phyloP scores from a whole-genome alignment of 2,888 invertebrate species.

The Endotricha flammealis region DNA sequence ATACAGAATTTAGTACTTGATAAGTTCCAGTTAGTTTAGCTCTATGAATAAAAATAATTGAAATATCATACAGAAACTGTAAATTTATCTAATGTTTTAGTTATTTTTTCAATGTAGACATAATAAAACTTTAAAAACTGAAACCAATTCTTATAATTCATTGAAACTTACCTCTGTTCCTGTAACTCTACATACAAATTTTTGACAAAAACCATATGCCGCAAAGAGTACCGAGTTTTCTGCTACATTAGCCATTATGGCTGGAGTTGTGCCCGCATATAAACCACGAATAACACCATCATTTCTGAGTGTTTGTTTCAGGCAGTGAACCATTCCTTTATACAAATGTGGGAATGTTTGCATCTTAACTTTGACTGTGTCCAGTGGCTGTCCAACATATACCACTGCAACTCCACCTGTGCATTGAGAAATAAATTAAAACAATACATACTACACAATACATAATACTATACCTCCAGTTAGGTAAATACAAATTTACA shows the following conservation, averaged over 20 bases:
- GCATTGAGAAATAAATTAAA: background rate
- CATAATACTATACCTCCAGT: too few relatives aligned
- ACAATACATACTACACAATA: too few relatives aligned
- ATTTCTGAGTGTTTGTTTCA: conserved; percentile 86
- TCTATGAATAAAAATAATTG: too few relatives aligned
- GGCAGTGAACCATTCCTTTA: conserved; percentile 90
- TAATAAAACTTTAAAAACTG: too few relatives aligned
- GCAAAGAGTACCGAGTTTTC: conserved; percentile 99
- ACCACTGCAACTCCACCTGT: conserved; percentile 95
- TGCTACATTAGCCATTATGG: conserved; percentile 96
- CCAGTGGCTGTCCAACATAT: conserved; percentile 97
- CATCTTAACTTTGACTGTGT: conserved; percentile 99
- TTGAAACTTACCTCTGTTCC: conserved; percentile 53
- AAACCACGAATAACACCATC: conserved; percentile 92
- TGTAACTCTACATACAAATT: conserved; percentile 80
- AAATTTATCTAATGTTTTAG: too few relatives aligned
- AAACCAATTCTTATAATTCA: too few relatives aligned
- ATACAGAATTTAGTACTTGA: too few relatives aligned
- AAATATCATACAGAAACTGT: too few relatives aligned
- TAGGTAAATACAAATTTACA: too few relatives aligned
- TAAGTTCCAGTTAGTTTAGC: too few relatives aligned
- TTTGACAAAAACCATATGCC: conserved; percentile 97
- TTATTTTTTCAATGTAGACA: too few relatives aligned
- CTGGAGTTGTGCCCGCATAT: conserved; percentile 97
- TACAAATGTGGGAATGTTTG: conserved; percentile 97